Percentiles rank a stretch among this genome's conserved stretches.
Evolutionary conservation across 2,888 invertebrate species (phyloP).

Genomic region (Malachius bipustulatus): DNA sequence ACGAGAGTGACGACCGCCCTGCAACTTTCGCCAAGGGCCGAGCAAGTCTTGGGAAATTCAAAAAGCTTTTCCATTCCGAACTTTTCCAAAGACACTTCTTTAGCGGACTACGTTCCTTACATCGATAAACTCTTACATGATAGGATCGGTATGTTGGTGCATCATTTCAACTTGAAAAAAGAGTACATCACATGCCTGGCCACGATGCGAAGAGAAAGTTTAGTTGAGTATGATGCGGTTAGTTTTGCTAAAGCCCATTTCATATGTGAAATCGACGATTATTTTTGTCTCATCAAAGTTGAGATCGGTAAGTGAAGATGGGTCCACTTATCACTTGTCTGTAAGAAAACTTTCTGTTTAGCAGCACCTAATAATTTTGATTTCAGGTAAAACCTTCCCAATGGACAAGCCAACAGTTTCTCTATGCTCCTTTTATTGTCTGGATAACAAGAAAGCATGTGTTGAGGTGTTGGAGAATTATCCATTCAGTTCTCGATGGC

Average conservation of each 20-base stretch:
- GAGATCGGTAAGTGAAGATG: conserved; percentile 41
- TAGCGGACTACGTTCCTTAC: conserved; percentile 47
- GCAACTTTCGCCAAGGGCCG: conserved; percentile 40
- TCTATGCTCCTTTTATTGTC: too few relatives aligned
- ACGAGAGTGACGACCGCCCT: conserved; percentile 35
- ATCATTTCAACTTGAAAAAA: conserved; percentile 35
- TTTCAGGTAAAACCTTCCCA: too few relatives aligned
- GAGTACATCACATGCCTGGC: conserved; percentile 38
- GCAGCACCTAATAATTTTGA: too few relatives aligned
- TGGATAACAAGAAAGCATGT: too few relatives aligned
- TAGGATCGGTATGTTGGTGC: conserved; percentile 34
- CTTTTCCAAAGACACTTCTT: conserved; percentile 30
- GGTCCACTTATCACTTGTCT: too few relatives aligned
- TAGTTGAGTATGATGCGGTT: conserved; percentile 40
- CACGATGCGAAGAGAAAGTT: conserved; percentile 33
- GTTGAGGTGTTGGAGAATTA: too few relatives aligned
- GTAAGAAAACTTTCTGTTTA: too few relatives aligned
- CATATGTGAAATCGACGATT: conserved; percentile 49
- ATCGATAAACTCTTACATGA: conserved; percentile 43
- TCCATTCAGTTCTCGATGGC: too few relatives aligned
- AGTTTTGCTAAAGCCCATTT: conserved; percentile 41
- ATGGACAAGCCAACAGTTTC: too few relatives aligned
- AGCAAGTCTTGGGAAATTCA: conserved; percentile 38
- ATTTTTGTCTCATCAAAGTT: conserved; percentile 50
- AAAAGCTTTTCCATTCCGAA: conserved; percentile 37